A percentile compares a stretch with the other conserved stretches of the same genome.
phyloP scores from a whole-genome alignment of 2,797 vertebrate species.

The Smutsia gigantea region DNA sequence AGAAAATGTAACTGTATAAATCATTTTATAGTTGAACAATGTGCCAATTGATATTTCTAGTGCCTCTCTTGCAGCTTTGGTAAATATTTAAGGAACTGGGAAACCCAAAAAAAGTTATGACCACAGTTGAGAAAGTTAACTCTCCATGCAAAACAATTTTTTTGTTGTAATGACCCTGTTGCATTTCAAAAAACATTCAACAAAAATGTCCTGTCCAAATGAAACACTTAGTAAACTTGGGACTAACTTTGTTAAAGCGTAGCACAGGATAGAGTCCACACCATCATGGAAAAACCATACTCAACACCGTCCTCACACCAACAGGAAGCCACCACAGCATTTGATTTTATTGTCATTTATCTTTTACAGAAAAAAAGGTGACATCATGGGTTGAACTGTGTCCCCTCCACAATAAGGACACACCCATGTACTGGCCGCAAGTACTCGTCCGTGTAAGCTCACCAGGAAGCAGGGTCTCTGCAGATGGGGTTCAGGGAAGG shows the following conservation, averaged over 20 bases:
- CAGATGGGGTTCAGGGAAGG: background rate
- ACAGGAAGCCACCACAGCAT: background rate
- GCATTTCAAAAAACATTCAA: background rate
- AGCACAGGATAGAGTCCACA: too few species aligned
- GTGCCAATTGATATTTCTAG: background rate
- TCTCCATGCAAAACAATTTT: background rate
- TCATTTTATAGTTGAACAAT: fast-evolving
- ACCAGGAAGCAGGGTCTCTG: background rate
- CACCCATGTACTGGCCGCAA: too few species aligned
- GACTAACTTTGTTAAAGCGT: background rate
- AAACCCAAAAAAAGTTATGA: background rate
- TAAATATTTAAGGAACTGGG: background rate
- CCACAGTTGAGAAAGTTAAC: too few species aligned
- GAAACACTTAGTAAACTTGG: fast-evolving
- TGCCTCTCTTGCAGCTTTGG: background rate
- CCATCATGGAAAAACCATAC: fast-evolving
- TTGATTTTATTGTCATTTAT: background rate
- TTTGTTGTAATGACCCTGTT: background rate
- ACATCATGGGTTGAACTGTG: background rate
- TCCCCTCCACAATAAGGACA: background rate
- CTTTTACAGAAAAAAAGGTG: background rate
- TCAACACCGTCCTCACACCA: fast-evolving
- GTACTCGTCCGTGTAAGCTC: too few species aligned
- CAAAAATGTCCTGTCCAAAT: too few species aligned
- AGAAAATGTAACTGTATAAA: too few species aligned